Conservation (phyloP, 2,797 vertebrate species). For the Sebastes nivosus region DNA sequence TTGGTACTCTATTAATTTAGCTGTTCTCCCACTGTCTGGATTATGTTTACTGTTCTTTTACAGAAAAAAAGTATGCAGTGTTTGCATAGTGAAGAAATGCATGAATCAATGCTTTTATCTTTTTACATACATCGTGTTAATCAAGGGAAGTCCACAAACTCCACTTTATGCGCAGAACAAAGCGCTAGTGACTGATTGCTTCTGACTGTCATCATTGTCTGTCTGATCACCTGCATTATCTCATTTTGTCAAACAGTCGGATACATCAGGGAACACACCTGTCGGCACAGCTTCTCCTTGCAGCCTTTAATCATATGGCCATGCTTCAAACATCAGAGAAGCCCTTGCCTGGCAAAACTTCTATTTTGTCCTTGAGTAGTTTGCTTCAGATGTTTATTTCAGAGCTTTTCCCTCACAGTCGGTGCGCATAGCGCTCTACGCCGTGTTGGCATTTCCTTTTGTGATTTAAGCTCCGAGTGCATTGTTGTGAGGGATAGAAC, state of each 20-base stretch:
- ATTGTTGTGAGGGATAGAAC: neutral
- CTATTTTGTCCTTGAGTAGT: slow-evolving; percentile 54
- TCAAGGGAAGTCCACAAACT: neutral
- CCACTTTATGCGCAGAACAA: neutral
- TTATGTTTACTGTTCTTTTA: neutral
- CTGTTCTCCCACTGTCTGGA: neutral
- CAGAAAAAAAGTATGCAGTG: neutral
- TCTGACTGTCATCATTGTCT: neutral
- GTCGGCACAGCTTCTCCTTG: slow-evolving; percentile 11
- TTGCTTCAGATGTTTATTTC: slow-evolving; percentile 43
- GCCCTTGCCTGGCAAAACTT: slow-evolving; percentile 26
- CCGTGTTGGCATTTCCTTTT: slow-evolving; percentile 9
- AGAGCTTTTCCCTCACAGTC: neutral
- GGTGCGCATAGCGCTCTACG: neutral
- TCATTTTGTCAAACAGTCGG: slow-evolving; percentile 15
- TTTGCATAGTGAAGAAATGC: neutral
- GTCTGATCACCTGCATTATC: slow-evolving; percentile 17
- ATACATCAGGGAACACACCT: slow-evolving; percentile 30
- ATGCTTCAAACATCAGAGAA: slow-evolving; percentile 40
- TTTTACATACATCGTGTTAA: neutral
- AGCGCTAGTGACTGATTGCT: neutral
- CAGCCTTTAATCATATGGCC: slow-evolving; percentile 5
- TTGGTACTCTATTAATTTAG: neutral
- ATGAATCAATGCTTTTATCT: neutral
- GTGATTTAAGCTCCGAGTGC: neutral